These are phyloP conservation scores for Grammomys surdaster DNA, from an alignment of 2,113 vertebrate genomes.

Conservation along the genomic window DNA sequence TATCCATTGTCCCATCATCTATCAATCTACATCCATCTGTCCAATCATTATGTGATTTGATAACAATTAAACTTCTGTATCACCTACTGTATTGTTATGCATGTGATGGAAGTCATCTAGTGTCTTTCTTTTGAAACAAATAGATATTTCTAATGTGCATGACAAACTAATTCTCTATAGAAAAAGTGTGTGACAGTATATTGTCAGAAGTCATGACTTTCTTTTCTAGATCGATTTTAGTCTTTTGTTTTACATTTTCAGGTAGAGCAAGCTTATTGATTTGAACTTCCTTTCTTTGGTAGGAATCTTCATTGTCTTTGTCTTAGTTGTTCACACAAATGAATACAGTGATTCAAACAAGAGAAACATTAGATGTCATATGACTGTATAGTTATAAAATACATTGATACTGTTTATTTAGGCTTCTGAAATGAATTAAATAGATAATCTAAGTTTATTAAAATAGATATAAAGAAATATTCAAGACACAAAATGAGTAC, in stretches of 20 bases:
- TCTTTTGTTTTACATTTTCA: conserved; percentile 78
- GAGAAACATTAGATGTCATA: not conserved
- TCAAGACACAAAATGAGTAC: not conserved
- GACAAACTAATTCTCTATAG: conserved; percentile 81
- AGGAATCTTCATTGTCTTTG: not conserved
- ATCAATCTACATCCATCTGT: not conserved
- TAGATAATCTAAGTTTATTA: not conserved
- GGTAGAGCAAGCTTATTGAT: conserved; percentile 71
- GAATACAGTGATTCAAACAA: not conserved
- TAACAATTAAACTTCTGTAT: conserved; percentile 7
- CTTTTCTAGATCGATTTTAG: conserved; percentile 76
- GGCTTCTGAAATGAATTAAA: not conserved
- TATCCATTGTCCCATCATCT: no score
- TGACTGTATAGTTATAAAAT: conserved; percentile 17
- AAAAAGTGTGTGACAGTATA: conserved; percentile 75
- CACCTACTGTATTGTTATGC: conserved; percentile 22
- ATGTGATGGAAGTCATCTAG: conserved; percentile 70
- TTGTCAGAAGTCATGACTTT: conserved; percentile 71
- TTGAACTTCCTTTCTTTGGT: conserved; percentile 66
- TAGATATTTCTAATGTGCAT: conserved; percentile 79
- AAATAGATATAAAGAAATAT: not conserved
- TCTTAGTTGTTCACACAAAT: no score
- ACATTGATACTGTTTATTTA: not conserved
- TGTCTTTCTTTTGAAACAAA: conserved; percentile 78
- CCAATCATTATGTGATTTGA: not conserved